Evolutionary conservation across 2,797 vertebrate species (phyloP).

Genomic region (Anableps anableps): DNA sequence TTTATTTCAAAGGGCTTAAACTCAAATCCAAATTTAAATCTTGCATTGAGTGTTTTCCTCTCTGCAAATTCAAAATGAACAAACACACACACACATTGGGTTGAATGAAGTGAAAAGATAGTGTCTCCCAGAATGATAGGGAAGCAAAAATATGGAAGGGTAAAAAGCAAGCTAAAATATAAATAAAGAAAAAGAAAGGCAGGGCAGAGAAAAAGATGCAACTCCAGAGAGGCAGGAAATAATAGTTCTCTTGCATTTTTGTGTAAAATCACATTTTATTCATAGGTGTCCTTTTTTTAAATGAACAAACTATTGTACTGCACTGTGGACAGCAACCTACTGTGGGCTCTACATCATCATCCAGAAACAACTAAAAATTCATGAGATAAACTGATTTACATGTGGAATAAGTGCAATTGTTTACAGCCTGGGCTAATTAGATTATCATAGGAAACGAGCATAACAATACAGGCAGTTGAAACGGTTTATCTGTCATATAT

Average conservation of each 20-base stretch:
- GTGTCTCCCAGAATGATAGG: too few species aligned
- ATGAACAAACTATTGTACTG: not conserved
- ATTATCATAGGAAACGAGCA: constrained; percentile 37
- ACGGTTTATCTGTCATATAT: not conserved
- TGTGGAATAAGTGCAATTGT: constrained; percentile 16
- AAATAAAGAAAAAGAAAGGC: constrained; percentile 17
- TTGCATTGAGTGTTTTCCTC: not conserved
- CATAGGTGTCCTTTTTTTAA: not conserved
- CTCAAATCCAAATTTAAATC: not conserved
- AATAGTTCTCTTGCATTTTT: not conserved
- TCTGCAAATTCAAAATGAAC: not conserved
- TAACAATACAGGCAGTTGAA: constrained; percentile 17
- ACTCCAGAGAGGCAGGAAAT: constrained; percentile 6
- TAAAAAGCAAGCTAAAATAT: constrained; percentile 6
- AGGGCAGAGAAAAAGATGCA: constrained; percentile 11
- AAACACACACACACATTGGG: not conserved
- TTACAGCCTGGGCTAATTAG: constrained; percentile 2
- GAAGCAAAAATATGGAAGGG: not conserved
- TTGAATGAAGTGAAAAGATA: not conserved
- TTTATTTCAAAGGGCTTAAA: not conserved
- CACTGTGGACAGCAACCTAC: not conserved
- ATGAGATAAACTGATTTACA: constrained; percentile 34
- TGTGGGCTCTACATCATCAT: not conserved
- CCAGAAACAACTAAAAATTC: constrained; percentile 17
- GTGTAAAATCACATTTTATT: not conserved